Percentiles rank a stretch among this genome's conserved stretches.
Conservation (phyloP, 2,888 invertebrate species). For the Ennomos erosarius region DNA sequence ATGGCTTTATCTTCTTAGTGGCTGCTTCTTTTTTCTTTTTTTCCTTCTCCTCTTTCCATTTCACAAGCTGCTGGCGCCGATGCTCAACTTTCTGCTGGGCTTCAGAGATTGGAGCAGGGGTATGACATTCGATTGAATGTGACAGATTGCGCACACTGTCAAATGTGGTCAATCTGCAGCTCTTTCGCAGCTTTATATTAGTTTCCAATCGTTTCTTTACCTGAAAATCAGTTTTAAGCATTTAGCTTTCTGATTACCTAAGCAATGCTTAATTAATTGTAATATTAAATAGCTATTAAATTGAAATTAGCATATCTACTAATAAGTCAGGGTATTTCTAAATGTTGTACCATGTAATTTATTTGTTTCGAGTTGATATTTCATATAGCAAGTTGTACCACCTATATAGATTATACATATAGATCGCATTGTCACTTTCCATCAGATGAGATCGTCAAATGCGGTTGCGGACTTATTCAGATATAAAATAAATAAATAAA, state of each 20-base stretch:
- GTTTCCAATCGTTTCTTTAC: conserved; percentile 62
- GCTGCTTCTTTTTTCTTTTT: conserved; percentile 64
- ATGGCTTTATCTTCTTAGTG: conserved; percentile 70
- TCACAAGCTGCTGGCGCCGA: conserved; percentile 66
- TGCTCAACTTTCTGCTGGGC: conserved; percentile 56
- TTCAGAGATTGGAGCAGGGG: conserved; percentile 50
- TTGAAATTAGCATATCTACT: too few relatives aligned
- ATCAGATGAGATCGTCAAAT: too few relatives aligned
- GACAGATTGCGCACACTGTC: conserved; percentile 65
- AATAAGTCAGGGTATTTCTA: too few relatives aligned
- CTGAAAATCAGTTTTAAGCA: conserved; percentile 46
- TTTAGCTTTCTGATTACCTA: background rate
- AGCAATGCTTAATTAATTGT: too few relatives aligned
- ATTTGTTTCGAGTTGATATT: too few relatives aligned
- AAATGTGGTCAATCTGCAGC: conserved; percentile 59
- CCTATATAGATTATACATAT: too few relatives aligned
- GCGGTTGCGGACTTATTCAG: too few relatives aligned
- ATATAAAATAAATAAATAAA: too few relatives aligned
- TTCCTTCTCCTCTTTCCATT: conserved; percentile 77
- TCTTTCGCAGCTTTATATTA: conserved; percentile 60
- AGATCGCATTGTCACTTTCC: too few relatives aligned
- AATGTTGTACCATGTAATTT: too few relatives aligned
- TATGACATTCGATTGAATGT: conserved; percentile 41
- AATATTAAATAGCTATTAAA: too few relatives aligned
- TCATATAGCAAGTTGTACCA: too few relatives aligned